A percentile compares a stretch with the other conserved stretches of the same genome.
Conservation (phyloP, 2,113 vertebrate genomes). For the Beaufortia kweichowensis region DNA sequence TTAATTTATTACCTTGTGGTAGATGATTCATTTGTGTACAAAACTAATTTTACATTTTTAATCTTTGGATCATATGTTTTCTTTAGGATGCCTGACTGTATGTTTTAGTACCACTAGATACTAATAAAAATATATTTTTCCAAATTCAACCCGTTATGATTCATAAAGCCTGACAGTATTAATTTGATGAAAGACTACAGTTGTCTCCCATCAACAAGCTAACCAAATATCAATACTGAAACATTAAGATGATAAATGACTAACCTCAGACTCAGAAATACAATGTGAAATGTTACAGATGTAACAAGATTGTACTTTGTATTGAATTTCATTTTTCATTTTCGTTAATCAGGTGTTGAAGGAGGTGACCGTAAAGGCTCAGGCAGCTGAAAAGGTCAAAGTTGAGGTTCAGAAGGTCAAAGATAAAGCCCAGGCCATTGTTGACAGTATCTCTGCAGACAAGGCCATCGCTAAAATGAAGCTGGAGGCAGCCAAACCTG, state of each 20-base stretch:
- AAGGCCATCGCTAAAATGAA: constrained; percentile 91
- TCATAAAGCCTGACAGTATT: neutral
- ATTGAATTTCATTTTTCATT: constrained; percentile 3
- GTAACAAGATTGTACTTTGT: neutral
- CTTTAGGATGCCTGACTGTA: no score
- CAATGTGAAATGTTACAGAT: neutral
- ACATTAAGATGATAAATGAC: constrained; percentile 15
- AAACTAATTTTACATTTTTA: no score
- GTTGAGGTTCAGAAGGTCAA: constrained; percentile 95
- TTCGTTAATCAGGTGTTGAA: constrained; percentile 83
- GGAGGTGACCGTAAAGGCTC: constrained; percentile 92
- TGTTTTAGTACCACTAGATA: no score
- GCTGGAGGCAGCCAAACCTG: constrained; percentile 87
- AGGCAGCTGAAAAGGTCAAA: constrained; percentile 90
- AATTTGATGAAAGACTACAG: neutral
- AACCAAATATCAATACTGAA: no score
- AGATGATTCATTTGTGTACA: neutral
- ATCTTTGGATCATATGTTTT: no score
- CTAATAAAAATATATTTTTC: no score
- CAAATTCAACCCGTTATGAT: no score
- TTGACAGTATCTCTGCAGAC: constrained; percentile 89
- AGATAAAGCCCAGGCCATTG: constrained; percentile 92
- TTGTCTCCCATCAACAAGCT: no score
- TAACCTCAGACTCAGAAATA: neutral
- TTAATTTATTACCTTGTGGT: neutral